Evolutionary conservation across 2,113 vertebrate genomes (phyloP), one percentile per base, ranked within the genome.

Genomic region (Pygathrix nemaeus): DNA sequence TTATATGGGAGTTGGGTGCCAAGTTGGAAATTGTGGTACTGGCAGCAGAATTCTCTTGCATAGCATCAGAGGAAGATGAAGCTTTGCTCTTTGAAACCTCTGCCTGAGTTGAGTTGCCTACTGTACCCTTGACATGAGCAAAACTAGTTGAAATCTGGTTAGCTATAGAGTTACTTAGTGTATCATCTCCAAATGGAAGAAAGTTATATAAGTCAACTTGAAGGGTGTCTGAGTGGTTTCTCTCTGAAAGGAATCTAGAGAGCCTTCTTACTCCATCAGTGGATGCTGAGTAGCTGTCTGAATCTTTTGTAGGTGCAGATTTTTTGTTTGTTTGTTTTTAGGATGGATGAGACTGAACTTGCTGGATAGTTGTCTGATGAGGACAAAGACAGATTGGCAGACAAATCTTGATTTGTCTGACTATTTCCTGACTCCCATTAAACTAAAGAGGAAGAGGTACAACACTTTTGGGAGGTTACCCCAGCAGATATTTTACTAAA

Each of bases 391-490:
- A 4, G 32, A 48, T 9, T 96, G 85, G 66, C 61, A 66, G 89
- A 52, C 50, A 96, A 70, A 79, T 59, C 32, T 75, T 91, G 72
- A 30, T 76, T 93, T 96, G 57, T 40, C 78, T 87, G 79, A 75
- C 27, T 88, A 76, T 96, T 86, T 97, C 45, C 93, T 97, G 82
- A 88, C 83, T 96, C 78, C 90, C 94, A 87, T 85, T 95, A 85
- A 55, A 94, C 96, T 97, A 96, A 78, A 96, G 86, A 43, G 59
- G 97, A 97, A 96, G 89, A 97, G 91, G 86, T 81, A 88, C 12
- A 72, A 79, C 6, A 81, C 90, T 89, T 90, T 95, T 61, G 81
- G 95, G 80, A 96, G 70, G 57, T 76, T 84, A 3, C 21, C 18
- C 38, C 90, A 84, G 25, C 4, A 96, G 25, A 79, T 70, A 16